Evolutionary conservation across 2,888 invertebrate genomes (phyloP).

Genomic region (Onthophagus sagittarius): DNA sequence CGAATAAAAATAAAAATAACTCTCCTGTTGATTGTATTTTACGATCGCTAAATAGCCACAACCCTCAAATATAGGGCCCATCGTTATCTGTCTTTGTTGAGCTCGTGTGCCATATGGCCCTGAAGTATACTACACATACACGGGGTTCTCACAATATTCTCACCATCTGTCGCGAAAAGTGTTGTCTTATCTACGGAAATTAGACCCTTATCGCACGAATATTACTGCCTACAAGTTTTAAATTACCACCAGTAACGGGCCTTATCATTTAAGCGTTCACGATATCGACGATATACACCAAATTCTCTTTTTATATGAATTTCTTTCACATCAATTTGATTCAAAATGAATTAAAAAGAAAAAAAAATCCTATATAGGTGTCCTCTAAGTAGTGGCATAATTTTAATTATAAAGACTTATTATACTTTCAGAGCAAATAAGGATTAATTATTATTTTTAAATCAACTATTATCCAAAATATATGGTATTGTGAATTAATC

Average conservation of each 20-base stretch:
- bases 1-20: background rate
- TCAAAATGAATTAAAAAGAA: too few relatives aligned
- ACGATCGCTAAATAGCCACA: background rate
- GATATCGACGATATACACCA: background rate
- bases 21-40: background rate
- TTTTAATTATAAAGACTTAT: too few relatives aligned
- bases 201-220: constrained; percentile 32
- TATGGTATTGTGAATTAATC: too few relatives aligned
- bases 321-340: too few relatives aligned
- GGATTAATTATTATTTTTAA: too few relatives aligned
- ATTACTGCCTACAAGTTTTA: constrained; percentile 30
- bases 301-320: too few relatives aligned
- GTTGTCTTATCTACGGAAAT: constrained; percentile 41
- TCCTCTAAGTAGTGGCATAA: too few relatives aligned
- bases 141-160: constrained; percentile 46
- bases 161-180: constrained; percentile 44
- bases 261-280: background rate
- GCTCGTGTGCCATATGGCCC: constrained; percentile 42
- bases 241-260: constrained; percentile 21
- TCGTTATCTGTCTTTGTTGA: constrained; percentile 22
- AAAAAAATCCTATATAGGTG: too few relatives aligned
- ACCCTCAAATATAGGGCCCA: background rate
- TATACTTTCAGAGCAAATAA: too few relatives aligned
- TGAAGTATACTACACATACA: constrained; percentile 37
- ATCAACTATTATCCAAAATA: too few relatives aligned